Evolutionary conservation across 2,113 vertebrate species (phyloP).

Genomic region (Epinephelus moara): DNA sequence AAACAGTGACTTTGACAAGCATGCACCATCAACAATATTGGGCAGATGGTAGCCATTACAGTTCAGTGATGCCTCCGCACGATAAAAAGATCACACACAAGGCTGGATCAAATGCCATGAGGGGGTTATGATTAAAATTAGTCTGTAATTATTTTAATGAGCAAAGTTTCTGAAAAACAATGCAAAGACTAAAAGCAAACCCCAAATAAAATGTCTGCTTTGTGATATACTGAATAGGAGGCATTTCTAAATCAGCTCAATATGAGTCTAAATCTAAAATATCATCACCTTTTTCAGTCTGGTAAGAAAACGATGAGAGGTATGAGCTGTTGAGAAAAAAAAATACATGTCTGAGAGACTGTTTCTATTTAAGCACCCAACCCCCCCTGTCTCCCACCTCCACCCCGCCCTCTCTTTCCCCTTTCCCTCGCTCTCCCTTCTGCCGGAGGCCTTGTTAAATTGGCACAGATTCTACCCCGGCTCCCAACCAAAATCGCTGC

Average conservation of each 20-base stretch:
- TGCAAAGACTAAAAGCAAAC: neutral
- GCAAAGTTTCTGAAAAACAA: neutral
- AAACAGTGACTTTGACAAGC: conserved; percentile 45
- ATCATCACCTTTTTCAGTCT: neutral
- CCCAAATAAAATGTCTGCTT: neutral
- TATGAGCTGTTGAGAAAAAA: neutral
- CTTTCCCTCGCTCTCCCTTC: conserved; percentile 41
- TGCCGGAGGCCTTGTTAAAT: conserved; percentile 72
- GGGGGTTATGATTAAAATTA: conserved; percentile 28
- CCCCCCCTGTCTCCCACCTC: conserved; percentile 35
- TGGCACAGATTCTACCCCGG: conserved; percentile 67
- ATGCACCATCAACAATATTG: conserved; percentile 34
- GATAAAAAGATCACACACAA: conserved; percentile 52
- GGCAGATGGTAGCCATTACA: conserved; percentile 66
- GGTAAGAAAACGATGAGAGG: conserved; percentile 15
- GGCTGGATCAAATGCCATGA: conserved; percentile 35
- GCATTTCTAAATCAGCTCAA: conserved; percentile 1
- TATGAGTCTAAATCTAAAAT: neutral
- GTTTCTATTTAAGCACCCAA: conserved; percentile 62
- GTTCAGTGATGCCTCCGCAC: conserved; percentile 43
- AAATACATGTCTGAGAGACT: conserved; percentile 19
- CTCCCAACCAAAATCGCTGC: conserved; percentile 72
- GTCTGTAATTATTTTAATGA: conserved; percentile 18
- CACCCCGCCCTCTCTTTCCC: conserved; percentile 30
- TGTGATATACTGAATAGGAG: neutral